phyloP scores from a whole-genome alignment of 2,113 vertebrate genomes.

The Poeciliopsis retropinna region DNA sequence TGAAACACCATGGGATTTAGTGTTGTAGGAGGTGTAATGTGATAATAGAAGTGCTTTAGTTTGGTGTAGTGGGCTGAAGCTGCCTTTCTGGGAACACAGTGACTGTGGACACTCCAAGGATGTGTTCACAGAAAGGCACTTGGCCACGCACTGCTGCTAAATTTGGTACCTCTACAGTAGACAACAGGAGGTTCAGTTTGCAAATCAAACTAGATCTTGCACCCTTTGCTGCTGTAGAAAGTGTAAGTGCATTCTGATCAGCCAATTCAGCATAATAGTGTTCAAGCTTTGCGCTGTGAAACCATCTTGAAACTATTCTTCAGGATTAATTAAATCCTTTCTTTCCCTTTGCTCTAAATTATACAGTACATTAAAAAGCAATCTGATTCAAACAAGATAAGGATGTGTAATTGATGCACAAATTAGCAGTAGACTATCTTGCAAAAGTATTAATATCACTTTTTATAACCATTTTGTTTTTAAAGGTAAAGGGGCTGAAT shows the following conservation, averaged over 20 bases:
- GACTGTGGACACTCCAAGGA: slow-evolving; percentile 1
- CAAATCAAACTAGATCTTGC: slow-evolving; percentile 22
- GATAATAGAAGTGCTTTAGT: slow-evolving; percentile 30
- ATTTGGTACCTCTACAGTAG: slow-evolving; percentile 4
- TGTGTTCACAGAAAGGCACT: not conserved
- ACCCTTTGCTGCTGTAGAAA: not conserved
- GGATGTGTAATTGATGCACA: not conserved
- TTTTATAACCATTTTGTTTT: no score
- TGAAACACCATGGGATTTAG: not conserved
- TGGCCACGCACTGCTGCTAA: not conserved
- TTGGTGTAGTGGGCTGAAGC: slow-evolving; percentile 23
- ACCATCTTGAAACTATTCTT: not conserved
- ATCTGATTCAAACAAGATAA: not conserved
- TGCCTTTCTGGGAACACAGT: slow-evolving; percentile 14
- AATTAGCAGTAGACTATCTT: no score
- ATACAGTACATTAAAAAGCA: not conserved
- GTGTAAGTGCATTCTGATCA: not conserved
- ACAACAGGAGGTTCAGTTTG: slow-evolving; percentile 28
- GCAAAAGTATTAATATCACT: no score
- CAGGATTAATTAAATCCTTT: not conserved
- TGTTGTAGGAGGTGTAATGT: slow-evolving; percentile 35
- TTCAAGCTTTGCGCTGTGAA: not conserved
- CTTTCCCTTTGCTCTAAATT: not conserved
- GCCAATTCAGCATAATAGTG: not conserved
- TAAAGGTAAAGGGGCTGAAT: no score